These are phyloP conservation scores for Crax fasciolata DNA, from an alignment of 2,797 vertebrate genomes.

Conservation along the genomic window DNA sequence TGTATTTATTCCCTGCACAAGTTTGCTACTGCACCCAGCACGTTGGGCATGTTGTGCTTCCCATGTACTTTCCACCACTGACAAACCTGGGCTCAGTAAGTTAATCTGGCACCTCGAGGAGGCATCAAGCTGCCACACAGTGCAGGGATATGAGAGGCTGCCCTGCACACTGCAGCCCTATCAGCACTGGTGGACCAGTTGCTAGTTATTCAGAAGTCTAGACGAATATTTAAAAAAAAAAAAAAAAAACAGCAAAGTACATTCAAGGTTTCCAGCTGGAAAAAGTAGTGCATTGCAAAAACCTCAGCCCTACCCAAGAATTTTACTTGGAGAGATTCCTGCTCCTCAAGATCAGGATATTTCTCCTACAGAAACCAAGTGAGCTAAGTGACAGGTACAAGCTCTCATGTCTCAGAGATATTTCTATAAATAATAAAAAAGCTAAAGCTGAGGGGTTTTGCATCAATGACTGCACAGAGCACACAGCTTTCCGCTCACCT, in stretches of 20 bases:
- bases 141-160: background rate
- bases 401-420: background rate
- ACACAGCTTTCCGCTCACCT: background rate
- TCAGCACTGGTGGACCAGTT: background rate
- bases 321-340: background rate
- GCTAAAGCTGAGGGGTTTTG: background rate
- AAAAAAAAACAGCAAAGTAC: background rate
- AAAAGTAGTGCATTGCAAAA: background rate
- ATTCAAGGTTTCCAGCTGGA: background rate
- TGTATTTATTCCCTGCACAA: fast-evolving
- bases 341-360: background rate
- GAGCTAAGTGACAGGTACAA: background rate
- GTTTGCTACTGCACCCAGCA: background rate
- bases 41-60: fast-evolving
- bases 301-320: background rate
- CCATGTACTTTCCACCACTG: background rate
- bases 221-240: background rate
- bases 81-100: background rate
- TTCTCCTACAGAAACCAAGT: background rate
- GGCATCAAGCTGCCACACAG: fast-evolving
- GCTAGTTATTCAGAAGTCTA: background rate
- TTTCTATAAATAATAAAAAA: background rate
- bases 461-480: background rate
- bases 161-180: fast-evolving
- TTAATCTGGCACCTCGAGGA: background rate